These are phyloP conservation scores for Brachionichthys hirsutus DNA, from an alignment of 2,113 vertebrate species.

Conservation along the genomic window DNA sequence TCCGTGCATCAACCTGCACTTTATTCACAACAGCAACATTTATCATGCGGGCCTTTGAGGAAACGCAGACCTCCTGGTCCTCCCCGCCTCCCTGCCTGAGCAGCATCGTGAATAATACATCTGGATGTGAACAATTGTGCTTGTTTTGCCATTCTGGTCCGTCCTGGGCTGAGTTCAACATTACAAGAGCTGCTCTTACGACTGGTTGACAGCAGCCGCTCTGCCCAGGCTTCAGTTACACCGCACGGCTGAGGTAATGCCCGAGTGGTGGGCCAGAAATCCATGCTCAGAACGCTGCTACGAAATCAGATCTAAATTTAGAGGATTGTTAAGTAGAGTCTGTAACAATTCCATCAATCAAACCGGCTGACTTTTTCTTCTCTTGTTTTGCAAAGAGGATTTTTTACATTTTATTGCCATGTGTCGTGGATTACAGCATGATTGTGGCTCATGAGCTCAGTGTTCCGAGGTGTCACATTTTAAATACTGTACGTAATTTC, in stretches of 20 bases:
- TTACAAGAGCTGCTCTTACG: slow-evolving; percentile 61
- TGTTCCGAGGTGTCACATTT: slow-evolving; percentile 36
- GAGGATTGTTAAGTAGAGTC: slow-evolving; percentile 73
- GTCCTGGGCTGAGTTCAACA: slow-evolving; percentile 62
- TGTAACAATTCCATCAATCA: slow-evolving; percentile 76
- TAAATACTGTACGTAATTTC: slow-evolving; percentile 17
- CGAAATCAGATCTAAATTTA: slow-evolving; percentile 76
- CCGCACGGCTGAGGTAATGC: slow-evolving; percentile 74
- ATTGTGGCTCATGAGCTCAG: slow-evolving; percentile 10
- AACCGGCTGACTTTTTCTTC: slow-evolving; percentile 46
- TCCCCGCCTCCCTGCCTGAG: slow-evolving; percentile 38
- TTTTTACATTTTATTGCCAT: slow-evolving; percentile 54
- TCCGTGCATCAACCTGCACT: slow-evolving; percentile 27
- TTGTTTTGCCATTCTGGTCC: slow-evolving; percentile 62
- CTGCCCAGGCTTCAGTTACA: slow-evolving; percentile 51
- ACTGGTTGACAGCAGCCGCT: slow-evolving; percentile 67
- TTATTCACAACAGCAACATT: slow-evolving; percentile 45
- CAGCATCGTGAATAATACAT: slow-evolving; percentile 36
- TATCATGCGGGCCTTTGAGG: slow-evolving; percentile 53
- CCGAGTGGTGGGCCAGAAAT: slow-evolving; percentile 67
- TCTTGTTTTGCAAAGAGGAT: slow-evolving; percentile 58
- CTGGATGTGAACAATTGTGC: slow-evolving; percentile 54
- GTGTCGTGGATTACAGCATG: slow-evolving; percentile 55
- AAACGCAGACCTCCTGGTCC: slow-evolving; percentile 59
- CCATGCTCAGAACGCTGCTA: slow-evolving; percentile 58